A percentile compares a stretch with the other conserved stretches of the same genome.
Conservation (phyloP, 2,113 vertebrate species). For the Clarias gariepinus region DNA sequence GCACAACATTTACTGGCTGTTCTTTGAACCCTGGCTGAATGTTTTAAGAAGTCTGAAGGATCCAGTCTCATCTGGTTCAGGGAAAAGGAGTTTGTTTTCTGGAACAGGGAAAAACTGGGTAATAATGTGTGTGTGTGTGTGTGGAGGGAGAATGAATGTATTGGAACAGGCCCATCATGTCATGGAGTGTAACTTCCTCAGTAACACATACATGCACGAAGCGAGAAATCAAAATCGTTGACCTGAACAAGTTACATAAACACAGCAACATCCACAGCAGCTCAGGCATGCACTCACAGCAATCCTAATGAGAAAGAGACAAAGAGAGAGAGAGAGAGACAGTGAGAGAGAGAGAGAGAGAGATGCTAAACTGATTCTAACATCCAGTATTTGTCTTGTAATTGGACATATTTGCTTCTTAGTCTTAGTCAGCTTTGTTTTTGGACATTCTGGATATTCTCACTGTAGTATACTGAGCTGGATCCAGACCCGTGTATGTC, state of each 20-base stretch:
- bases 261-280: conserved; percentile 16
- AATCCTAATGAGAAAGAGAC: conserved; percentile 37
- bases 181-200: conserved; percentile 34
- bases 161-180: neutral
- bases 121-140: neutral
- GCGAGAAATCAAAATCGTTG: conserved; percentile 36
- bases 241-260: conserved; percentile 54
- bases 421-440: neutral
- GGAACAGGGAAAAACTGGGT: neutral
- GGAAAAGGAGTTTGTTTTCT: conserved; percentile 6
- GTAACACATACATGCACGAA: conserved; percentile 19
- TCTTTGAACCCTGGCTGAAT: neutral
- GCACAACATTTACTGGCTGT: neutral
- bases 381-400: conserved; percentile 20
- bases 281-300: conserved; percentile 2
- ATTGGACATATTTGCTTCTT: conserved; percentile 22
- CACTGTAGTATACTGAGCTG: neutral
- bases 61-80: conserved; percentile 1
- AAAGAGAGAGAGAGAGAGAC: conserved; percentile 31
- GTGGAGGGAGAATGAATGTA: neutral
- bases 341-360: conserved; percentile 30
- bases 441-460: neutral
- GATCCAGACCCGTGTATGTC: neutral
- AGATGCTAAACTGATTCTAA: neutral
- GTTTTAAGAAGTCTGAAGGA: neutral